These are phyloP conservation scores for Cyanoramphus novaezelandiae DNA, from an alignment of 2,113 vertebrate genomes.

Conservation along the genomic window DNA sequence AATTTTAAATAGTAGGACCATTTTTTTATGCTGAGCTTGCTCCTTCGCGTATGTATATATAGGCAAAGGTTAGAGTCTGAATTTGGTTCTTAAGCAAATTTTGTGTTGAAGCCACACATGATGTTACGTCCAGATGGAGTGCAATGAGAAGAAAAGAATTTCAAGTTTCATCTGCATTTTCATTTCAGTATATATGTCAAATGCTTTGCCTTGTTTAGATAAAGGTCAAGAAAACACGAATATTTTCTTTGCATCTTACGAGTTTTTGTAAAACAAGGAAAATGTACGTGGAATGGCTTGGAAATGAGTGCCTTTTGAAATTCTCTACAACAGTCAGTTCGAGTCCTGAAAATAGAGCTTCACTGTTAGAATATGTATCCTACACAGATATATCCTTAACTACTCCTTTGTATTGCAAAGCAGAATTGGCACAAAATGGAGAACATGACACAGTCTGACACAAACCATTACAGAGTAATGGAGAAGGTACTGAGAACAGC, in stretches of 20 bases:
- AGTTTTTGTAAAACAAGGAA: background rate
- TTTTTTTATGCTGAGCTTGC: background rate
- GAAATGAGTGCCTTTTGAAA: background rate
- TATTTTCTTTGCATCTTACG: background rate
- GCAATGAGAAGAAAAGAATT: background rate
- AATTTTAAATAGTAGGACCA: background rate
- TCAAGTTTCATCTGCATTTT: constrained; percentile 30
- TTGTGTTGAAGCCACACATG: background rate
- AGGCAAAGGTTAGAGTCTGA: background rate
- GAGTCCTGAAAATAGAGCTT: background rate
- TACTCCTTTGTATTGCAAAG: background rate
- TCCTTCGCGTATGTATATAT: background rate
- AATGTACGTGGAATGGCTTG: background rate
- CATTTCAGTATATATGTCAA: constrained; percentile 5
- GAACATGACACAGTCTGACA: background rate
- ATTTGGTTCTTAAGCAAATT: background rate
- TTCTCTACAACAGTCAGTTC: background rate
- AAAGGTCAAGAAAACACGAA: constrained; percentile 38
- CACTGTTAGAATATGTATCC: background rate
- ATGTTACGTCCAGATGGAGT: background rate
- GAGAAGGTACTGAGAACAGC: background rate
- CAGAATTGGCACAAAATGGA: background rate
- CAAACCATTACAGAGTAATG: background rate
- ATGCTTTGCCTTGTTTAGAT: background rate
- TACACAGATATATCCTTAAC: background rate